Evolutionary conservation across 2,888 invertebrate genomes (phyloP).

Genomic region (Itoplectis maculator): DNA sequence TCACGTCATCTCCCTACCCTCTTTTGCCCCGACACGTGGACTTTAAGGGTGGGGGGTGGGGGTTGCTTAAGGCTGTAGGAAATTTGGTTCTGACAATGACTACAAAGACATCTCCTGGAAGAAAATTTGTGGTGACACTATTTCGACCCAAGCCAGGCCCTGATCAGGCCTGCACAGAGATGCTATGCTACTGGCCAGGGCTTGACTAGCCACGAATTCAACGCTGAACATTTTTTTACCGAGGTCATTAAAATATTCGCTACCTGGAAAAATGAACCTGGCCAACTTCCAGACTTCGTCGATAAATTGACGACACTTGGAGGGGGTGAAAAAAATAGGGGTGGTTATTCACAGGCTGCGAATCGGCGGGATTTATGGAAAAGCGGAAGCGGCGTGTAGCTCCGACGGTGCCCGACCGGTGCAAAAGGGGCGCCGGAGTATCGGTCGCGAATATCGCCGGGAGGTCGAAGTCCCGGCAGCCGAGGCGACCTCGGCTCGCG

Average conservation of each 20-base stretch:
- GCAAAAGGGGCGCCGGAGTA: neutral
- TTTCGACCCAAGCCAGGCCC: too few species aligned
- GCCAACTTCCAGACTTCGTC: conserved; percentile 33
- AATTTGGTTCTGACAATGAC: too few species aligned
- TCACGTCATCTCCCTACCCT: conserved; percentile 17
- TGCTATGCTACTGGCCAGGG: too few species aligned
- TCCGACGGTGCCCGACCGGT: too few species aligned
- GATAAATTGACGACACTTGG: neutral
- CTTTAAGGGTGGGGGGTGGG: too few species aligned
- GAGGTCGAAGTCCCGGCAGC: conserved; percentile 56
- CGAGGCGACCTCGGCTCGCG: conserved; percentile 40
- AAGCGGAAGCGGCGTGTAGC: conserved; percentile 10
- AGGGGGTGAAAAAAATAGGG: conserved; percentile 16
- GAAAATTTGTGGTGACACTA: too few species aligned
- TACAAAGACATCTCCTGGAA: too few species aligned
- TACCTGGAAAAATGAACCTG: neutral
- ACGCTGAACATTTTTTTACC: too few species aligned
- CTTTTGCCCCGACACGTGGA: conserved; percentile 14
- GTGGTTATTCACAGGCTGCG: neutral
- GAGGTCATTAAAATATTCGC: too few species aligned
- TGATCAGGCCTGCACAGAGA: too few species aligned
- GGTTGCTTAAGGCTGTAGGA: conserved; percentile 8
- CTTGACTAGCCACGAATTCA: too few species aligned
- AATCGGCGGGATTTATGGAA: neutral
- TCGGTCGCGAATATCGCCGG: conserved; percentile 41